These are phyloP conservation scores for Leptopilina boulardi DNA, from an alignment of 1,140 invertebrate species.

Conservation along the genomic window DNA sequence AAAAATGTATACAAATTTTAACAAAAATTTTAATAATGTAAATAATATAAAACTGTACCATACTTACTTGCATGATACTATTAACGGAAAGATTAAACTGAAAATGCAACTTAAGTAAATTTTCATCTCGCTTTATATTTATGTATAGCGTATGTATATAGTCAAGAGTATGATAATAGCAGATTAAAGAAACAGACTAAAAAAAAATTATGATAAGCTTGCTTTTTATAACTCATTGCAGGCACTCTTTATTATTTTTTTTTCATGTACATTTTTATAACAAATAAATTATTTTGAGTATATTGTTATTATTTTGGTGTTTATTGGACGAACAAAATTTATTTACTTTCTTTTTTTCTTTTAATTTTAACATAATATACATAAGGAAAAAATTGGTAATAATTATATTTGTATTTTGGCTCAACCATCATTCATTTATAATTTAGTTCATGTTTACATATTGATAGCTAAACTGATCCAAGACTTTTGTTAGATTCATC, in stretches of 20 bases:
- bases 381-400: no score
- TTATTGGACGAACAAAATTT: background rate
- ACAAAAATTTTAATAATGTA: no score
- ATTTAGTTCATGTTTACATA: no score
- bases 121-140: background rate
- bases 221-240: background rate
- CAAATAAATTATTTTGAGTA: background rate
- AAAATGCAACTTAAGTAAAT: background rate
- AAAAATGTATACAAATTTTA: no score
- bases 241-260: background rate
- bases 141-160: no score
- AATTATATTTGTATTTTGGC: no score
- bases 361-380: no score
- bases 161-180: background rate
- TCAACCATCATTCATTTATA: no score
- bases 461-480: no score
- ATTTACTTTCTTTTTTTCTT: slow-evolving; percentile 47
- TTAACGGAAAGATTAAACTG: slow-evolving; percentile 1
- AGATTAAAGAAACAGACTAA: background rate
- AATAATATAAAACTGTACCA: background rate
- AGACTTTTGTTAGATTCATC: no score
- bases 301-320: background rate
- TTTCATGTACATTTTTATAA: background rate
- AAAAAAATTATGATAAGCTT: background rate
- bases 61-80: slow-evolving; percentile 6